Evolutionary conservation across 2,888 invertebrate species (phyloP), one percentile per base, ranked within the genome.

Genomic region (Brenthis hecate): DNA sequence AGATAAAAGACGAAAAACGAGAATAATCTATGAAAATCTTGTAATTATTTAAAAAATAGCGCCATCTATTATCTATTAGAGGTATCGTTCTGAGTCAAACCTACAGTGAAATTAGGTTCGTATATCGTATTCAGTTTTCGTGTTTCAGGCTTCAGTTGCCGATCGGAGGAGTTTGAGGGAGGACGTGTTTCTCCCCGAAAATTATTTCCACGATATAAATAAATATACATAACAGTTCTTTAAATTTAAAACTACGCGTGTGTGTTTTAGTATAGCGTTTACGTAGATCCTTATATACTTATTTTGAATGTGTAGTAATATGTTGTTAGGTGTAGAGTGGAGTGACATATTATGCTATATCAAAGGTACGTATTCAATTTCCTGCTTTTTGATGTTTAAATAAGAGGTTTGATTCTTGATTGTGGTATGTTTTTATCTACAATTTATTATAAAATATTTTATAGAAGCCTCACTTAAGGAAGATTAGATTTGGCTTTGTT

Each of bases 31-130:
- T 60, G 6, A 14, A 28, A 55, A 8, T 8, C 14, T 23, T 43
- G 3, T 43, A 43, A 58, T n/a, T 19, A 43, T 19, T 65, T 54
- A 43, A 51, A 47, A 64, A 70, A 73, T 54, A 77, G 66, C 76
- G 80, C 77, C 80, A 81, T 79, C 81, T 80, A 71, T 70, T 68
- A 65, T 47, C 43, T 54, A 57, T 51, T 68, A 72, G 72, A 62
- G 66, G 73, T 74, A 82, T 80, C 74, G 76, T 68, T 51, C 70
- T 80, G 75, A 76, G 81, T 77, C 77, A 76, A 64, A 79, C 80
- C 80, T 78, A 80, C 80, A 75, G 78, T 80, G 80, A 85, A 87
- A 88, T 86, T 85, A 85, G 88, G 85, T 87, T 85, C 85, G 81
- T 83, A 82, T 83, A 86, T 81, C 79, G 80, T 76, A 79, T 81